Evolutionary conservation across 2,797 vertebrate genomes (phyloP).

Genomic region (Antennarius maculatus): DNA sequence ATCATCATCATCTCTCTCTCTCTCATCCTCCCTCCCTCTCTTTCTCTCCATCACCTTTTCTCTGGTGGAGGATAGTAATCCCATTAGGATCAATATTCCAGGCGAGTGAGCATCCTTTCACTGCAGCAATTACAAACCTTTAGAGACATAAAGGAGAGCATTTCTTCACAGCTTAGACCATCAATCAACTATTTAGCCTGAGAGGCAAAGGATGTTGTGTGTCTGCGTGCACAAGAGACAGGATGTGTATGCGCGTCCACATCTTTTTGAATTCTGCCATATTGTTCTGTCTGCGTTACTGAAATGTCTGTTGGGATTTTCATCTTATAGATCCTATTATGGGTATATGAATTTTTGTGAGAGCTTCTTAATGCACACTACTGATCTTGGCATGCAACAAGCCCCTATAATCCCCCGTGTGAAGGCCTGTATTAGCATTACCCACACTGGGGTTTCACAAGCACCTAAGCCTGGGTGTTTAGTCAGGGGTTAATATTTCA

Average conservation of each 20-base stretch:
- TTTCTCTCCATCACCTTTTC: slow-evolving; percentile 78
- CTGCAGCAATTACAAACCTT: slow-evolving; percentile 95
- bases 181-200: slow-evolving; percentile 91
- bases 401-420: slow-evolving; percentile 63
- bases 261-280: slow-evolving; percentile 42
- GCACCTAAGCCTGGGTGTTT: slow-evolving; percentile 65
- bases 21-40: slow-evolving; percentile 63
- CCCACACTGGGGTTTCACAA: slow-evolving; percentile 70
- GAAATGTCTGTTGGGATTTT: slow-evolving; percentile 76
- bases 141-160: slow-evolving; percentile 87
- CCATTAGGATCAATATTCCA: slow-evolving; percentile 93
- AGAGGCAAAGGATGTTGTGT: slow-evolving; percentile 78
- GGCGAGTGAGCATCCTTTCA: slow-evolving; percentile 92
- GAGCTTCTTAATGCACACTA: slow-evolving; percentile 72
- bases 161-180: slow-evolving; percentile 89
- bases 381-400: slow-evolving; percentile 66
- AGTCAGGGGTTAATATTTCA: slow-evolving; percentile 75
- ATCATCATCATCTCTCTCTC: slow-evolving; percentile 60
- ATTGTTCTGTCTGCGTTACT: slow-evolving; percentile 66
- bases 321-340: slow-evolving; percentile 73
- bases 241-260: slow-evolving; percentile 15
- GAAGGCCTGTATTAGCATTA: slow-evolving; percentile 69
- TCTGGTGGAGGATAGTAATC: slow-evolving; percentile 90
- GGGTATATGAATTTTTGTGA: slow-evolving; percentile 71
- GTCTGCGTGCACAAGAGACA: slow-evolving; percentile 26